Conservation (phyloP, 2,797 vertebrate species). For the Pagetopsis macropterus region DNA sequence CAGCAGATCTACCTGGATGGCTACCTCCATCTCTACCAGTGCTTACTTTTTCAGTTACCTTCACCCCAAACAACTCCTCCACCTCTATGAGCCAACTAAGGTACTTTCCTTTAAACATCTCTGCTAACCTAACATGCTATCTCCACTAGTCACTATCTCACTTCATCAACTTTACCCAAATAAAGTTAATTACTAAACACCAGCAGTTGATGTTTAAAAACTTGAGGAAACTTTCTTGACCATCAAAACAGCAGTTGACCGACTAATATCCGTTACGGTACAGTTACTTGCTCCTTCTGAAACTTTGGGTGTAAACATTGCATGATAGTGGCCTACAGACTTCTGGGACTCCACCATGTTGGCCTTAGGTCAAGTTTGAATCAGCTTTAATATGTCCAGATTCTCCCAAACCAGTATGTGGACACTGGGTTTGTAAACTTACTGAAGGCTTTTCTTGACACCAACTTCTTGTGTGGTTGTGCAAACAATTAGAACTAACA, state of each 20-base stretch:
- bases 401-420: background rate
- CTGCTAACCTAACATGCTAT: background rate
- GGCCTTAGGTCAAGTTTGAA: background rate
- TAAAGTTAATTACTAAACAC: background rate
- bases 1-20: conserved; percentile 55
- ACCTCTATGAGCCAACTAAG: background rate
- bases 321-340: too few relatives aligned
- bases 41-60: conserved; percentile 15
- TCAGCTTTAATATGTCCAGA: background rate
- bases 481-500: background rate
- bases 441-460: background rate
- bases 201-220: background rate
- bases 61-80: conserved; percentile 1
- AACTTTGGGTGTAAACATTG: background rate
- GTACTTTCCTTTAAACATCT: conserved; percentile 5
- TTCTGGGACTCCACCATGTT: background rate
- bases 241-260: background rate
- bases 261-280: background rate
- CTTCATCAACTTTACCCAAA: background rate
- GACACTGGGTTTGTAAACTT: background rate
- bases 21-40: conserved; percentile 22
- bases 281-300: background rate
- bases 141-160: background rate
- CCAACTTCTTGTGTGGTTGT: background rate
- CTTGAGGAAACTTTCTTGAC: background rate